Evolutionary conservation across 2,113 vertebrate genomes (phyloP).

Genomic region (Piprites chloris): DNA sequence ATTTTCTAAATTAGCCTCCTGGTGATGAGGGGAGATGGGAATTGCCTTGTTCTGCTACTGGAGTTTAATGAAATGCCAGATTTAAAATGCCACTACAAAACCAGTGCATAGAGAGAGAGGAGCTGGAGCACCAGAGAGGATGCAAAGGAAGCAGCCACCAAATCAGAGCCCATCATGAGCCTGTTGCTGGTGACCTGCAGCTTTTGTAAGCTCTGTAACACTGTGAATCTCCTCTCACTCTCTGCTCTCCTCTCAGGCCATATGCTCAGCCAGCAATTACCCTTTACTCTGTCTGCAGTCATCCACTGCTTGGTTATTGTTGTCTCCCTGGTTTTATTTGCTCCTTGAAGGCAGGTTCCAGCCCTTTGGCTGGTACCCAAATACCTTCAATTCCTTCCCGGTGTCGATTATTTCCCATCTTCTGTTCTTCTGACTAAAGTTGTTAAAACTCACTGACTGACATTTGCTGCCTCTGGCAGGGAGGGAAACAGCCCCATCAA

Average conservation of each 20-base stretch:
- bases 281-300: not conserved
- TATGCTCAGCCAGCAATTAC: not conserved
- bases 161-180: not conserved
- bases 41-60: not conserved
- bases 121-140: not conserved
- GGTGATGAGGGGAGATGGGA: not conserved
- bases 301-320: not conserved
- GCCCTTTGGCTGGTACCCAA: conserved; percentile 17
- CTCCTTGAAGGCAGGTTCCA: conserved; percentile 14
- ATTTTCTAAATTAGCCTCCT: rapidly evolving
- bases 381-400: not conserved
- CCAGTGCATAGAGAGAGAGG: not conserved
- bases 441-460: conserved; percentile 5
- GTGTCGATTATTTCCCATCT: not conserved
- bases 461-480: conserved; percentile 1
- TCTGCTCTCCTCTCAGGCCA: not conserved
- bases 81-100: not conserved
- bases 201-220: not conserved
- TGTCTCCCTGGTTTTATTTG: not conserved
- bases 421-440: not conserved
- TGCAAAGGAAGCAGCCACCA: not conserved
- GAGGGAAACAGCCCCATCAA: not conserved
- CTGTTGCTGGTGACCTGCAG: not conserved
- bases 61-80: rapidly evolving
- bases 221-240: not conserved